Base-by-base conservation (phyloP, 2,113 vertebrate genomes). In the Shinisaurus crocodilurus region DNA sequence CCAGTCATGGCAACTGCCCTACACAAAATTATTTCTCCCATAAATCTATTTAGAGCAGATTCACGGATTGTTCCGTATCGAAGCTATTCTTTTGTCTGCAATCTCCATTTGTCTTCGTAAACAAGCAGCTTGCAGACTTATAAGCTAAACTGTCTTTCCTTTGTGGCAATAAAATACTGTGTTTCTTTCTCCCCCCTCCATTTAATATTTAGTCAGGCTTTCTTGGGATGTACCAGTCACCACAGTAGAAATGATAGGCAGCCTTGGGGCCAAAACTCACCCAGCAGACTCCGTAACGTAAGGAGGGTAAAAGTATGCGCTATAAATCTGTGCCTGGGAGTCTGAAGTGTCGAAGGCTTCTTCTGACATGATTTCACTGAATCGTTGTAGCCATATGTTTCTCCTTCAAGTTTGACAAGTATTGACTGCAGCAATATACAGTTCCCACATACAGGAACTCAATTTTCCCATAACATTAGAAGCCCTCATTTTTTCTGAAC, bases 91-190 rank as follows among this genome's bases (percentile, higher is more conserved):
- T 88, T 29, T 60, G 57, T 9, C 63, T 85, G 5, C 29, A 79
- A 45, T 80, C 89, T 23, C 76, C 69, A 20, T 12, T 84, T 37
- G 65, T 90, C 90, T 87, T 16, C 79, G 76, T 43, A 37, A 92
- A 85, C 10, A 32, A 81, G 81, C 60, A 45, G 69, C 13, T 89
- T 23, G 45, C 23, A n/a, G 3, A 48, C 83, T 48, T 69, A 57
- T 76, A 43, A 15, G 2, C 5, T 86, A 40, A 77, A 75, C 45
- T n/a, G 3, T 1, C 45, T 82, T 75, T 74, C 40, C 43, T 89
- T 67, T 69, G 48, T 76, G 70, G 43, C 7, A 67, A 37, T 77
- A 90, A 76, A 32, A 54, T 43, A 34, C 45, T 82, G 69, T 32
- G n/a, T 25, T 82, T 80, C 13, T 18, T 34, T 67, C 20, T 15